These are phyloP conservation scores for Morus bassanus DNA, from an alignment of 2,797 vertebrate genomes.

Conservation along the genomic window DNA sequence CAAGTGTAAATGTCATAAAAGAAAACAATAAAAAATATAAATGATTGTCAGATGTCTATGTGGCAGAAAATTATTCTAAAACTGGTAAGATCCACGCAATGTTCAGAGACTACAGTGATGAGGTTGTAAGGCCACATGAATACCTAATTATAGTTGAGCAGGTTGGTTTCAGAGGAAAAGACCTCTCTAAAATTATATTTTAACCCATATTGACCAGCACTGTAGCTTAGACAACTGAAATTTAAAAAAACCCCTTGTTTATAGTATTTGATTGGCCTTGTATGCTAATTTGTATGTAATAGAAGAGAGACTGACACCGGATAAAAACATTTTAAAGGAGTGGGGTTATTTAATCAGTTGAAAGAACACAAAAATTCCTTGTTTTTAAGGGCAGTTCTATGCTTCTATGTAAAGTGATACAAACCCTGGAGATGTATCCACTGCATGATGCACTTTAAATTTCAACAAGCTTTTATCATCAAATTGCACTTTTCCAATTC, in stretches of 20 bases:
- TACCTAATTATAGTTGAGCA: neutral
- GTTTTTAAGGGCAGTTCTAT: neutral
- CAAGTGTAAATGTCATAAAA: neutral
- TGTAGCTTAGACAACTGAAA: neutral
- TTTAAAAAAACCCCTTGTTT: accelerated
- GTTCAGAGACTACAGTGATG: neutral
- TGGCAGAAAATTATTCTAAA: neutral
- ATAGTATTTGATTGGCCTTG: neutral
- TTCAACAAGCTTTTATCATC: neutral
- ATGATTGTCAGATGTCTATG: neutral
- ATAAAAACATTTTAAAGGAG: neutral
- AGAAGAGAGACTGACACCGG: neutral
- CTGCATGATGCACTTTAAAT: neutral
- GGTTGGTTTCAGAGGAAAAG: neutral
- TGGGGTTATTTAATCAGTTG: neutral
- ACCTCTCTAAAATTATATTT: neutral
- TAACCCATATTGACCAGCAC: neutral
- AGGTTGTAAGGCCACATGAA: neutral
- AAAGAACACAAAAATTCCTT: neutral
- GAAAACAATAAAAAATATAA: neutral
- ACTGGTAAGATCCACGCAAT: neutral
- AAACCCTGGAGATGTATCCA: neutral
- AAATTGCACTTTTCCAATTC: neutral
- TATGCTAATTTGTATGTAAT: neutral
- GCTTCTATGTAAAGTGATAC: neutral